Percentiles rank a stretch among this genome's conserved stretches.
Conservation (phyloP, 2,797 vertebrate genomes). For the Tinamus major region DNA sequence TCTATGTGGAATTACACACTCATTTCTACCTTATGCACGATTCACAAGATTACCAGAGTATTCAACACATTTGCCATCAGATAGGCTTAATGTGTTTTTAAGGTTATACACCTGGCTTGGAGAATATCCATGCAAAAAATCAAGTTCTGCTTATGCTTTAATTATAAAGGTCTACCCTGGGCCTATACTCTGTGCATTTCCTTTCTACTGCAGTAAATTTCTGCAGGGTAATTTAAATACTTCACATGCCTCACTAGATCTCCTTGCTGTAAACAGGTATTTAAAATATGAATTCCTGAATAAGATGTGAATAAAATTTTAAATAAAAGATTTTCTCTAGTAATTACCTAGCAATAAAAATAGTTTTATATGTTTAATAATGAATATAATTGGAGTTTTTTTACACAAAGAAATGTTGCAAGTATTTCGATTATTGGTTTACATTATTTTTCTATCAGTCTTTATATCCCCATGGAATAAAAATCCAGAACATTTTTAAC, state of each 20-base stretch:
- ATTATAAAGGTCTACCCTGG: conserved; percentile 11
- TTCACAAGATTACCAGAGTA: neutral
- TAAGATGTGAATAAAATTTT: conserved; percentile 42
- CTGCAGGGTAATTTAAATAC: conserved; percentile 22
- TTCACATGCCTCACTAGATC: neutral
- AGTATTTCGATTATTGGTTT: conserved; percentile 74
- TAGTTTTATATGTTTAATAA: conserved; percentile 63
- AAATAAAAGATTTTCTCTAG: conserved; percentile 55
- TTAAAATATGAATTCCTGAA: conserved; percentile 48
- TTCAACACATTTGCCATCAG: neutral
- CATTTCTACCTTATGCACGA: neutral
- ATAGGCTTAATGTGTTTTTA: conserved; percentile 29
- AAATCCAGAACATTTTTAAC: conserved; percentile 91
- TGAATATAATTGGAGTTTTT: conserved; percentile 58
- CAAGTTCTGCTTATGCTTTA: conserved; percentile 24
- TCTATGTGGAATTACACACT: neutral
- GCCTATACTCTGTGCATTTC: neutral
- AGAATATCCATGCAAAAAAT: neutral
- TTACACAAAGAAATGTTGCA: conserved; percentile 43
- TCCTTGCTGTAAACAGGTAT: conserved; percentile 24
- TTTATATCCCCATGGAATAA: conserved; percentile 79
- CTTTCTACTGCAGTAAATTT: neutral
- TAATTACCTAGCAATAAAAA: conserved; percentile 67
- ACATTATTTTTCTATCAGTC: conserved; percentile 78
- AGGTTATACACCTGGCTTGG: neutral